These are phyloP conservation scores for Meghimatium bilineatum DNA, from an alignment of 2,888 invertebrate species.

Conservation along the genomic window DNA sequence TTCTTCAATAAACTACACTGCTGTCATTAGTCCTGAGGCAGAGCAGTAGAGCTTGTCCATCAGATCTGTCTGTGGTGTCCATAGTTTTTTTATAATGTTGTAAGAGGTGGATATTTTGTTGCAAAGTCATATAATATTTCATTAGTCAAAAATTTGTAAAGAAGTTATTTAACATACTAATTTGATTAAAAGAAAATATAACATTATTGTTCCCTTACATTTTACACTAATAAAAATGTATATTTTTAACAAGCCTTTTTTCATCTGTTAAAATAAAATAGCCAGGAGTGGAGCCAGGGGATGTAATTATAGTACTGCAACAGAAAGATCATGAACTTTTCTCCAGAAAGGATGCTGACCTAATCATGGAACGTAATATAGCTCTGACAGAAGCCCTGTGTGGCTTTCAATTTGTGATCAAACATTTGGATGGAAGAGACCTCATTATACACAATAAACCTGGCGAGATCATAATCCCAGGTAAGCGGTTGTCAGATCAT, in stretches of 20 bases:
- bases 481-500: constrained; percentile 77
- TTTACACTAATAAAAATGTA: not conserved
- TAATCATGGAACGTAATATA: constrained; percentile 84
- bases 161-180: too few species aligned
- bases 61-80: too few species aligned
- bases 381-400: constrained; percentile 92
- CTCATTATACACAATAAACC: constrained; percentile 86
- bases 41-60: too few species aligned
- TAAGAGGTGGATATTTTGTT: too few species aligned
- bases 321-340: constrained; percentile 88
- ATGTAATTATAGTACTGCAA: constrained; percentile 91
- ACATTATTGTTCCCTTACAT: not conserved
- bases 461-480: constrained; percentile 90
- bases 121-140: too few species aligned
- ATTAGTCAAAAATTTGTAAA: too few species aligned
- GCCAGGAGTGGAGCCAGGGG: constrained; percentile 90
- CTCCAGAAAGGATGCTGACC: constrained; percentile 85
- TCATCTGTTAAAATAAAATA: constrained; percentile 75
- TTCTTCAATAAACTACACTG: too few species aligned
- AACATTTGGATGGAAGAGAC: constrained; percentile 92
- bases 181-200: too few species aligned
- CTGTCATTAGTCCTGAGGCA: too few species aligned
- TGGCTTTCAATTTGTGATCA: constrained; percentile 89
- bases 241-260: not conserved
- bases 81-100: too few species aligned